Base-by-base conservation (phyloP, 92 coral and sea anemone species). In the Heteractis magnifica region DNA sequence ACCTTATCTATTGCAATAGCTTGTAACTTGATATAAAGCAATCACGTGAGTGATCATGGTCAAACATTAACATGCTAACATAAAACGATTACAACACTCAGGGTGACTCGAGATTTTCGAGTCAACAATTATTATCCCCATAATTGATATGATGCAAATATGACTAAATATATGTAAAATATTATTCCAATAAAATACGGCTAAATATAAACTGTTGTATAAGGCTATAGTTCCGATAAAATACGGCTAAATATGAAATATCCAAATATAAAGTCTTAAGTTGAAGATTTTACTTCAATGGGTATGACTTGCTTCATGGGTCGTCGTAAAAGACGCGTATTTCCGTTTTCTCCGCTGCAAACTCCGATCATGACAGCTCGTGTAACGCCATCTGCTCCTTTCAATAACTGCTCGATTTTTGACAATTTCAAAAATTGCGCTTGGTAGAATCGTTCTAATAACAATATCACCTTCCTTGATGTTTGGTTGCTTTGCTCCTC, bases 361-460 rank as follows among this genome's bases (percentile, higher is more conserved):
- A 81, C 87, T 60, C 77, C 85, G 49, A 89, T 75, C 34, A 75
- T 26, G 11, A 85, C 92, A 6, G 92, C 87, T 10, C 87, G 87
- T 77, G 65, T 49, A 56, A 70, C 79, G 59, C 82, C 86, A 75
- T 89, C 92, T 8, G 77, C 79, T 52, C 92, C 89, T 8, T 16
- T 71, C 55, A 89, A 71, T 44, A 89, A 26, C 80, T 89, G 62
- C 56, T 89, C 89, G 14, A 89, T 86, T 23, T 81, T 85, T 5
- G 83, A 83, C 52, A 89, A 72, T 74, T 90, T 90, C 88, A 90
- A 59, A 71, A 75, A 71, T 20, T 71, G 20, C 86, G 73, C 15
- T 34, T 83, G 9, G 88, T 83, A 8, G 83, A 83, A 59, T 86
- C 90, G 41, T 87, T 90, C 52, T 68, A 26, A 87, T 50, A 26